Conservation (phyloP, 2,113 vertebrate genomes). For the Typhlomys cinereus region DNA sequence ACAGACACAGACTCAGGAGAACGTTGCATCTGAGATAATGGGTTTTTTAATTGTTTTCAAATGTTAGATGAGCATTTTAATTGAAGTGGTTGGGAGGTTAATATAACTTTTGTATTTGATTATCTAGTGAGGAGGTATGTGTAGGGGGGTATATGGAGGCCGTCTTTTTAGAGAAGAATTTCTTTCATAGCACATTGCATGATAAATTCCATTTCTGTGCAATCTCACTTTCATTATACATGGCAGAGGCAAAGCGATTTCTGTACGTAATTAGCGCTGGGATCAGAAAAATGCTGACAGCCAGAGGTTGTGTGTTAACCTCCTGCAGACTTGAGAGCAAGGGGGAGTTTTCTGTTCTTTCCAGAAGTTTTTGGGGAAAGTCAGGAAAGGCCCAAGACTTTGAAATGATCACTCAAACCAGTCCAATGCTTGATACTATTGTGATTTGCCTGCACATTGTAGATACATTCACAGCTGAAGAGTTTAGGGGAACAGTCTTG, state of each 20-base stretch:
- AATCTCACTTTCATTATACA: slow-evolving; percentile 56
- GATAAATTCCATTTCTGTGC: slow-evolving; percentile 61
- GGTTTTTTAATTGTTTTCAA: slow-evolving; percentile 79
- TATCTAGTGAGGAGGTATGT: slow-evolving; percentile 59
- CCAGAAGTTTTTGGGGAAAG: neutral
- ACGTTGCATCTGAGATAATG: slow-evolving; percentile 63
- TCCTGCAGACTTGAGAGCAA: neutral
- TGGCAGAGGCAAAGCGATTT: slow-evolving; percentile 75
- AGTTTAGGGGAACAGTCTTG: no score
- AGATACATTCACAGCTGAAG: no score
- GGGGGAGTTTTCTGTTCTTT: neutral
- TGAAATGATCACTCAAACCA: neutral
- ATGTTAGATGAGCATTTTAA: slow-evolving; percentile 74
- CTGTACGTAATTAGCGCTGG: slow-evolving; percentile 78
- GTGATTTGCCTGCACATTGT: no score
- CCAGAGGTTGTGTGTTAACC: slow-evolving; percentile 50
- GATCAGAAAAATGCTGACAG: slow-evolving; percentile 65
- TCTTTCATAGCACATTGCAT: neutral
- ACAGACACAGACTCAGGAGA: slow-evolving; percentile 43
- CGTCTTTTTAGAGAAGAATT: neutral
- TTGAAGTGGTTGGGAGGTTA: slow-evolving; percentile 68
- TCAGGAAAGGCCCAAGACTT: neutral
- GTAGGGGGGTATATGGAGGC: slow-evolving; percentile 20
- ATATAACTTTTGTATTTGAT: slow-evolving; percentile 68
- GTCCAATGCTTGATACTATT: no score